phyloP scores from a whole-genome alignment of 2,888 invertebrate species.

The Drosophila yooni region DNA sequence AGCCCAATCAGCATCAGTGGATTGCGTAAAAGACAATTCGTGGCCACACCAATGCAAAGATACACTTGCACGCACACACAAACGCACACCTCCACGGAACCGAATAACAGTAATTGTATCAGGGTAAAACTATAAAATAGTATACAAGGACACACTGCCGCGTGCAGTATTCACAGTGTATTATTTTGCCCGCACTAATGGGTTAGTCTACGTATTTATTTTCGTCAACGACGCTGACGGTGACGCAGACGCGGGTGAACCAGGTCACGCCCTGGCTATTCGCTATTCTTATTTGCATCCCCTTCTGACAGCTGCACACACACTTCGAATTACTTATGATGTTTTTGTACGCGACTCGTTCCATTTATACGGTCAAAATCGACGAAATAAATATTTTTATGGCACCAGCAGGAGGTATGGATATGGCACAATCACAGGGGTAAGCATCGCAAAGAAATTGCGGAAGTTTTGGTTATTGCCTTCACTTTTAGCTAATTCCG shows the following conservation, averaged over 20 bases:
- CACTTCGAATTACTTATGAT: conserved; percentile 57
- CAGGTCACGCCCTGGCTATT: conserved; percentile 46
- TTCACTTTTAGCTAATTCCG: conserved; percentile 13
- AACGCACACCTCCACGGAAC: conserved; percentile 12
- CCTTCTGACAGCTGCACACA: conserved; percentile 53
- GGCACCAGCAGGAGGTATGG: not conserved
- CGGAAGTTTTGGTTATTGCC: conserved; percentile 12
- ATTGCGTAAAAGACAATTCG: conserved; percentile 56
- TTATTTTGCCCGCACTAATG: conserved; percentile 7
- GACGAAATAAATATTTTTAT: conserved; percentile 35
- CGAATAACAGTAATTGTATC: conserved; percentile 63
- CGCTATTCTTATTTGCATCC: conserved; percentile 5
- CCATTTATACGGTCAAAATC: conserved; percentile 48
- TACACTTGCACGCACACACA: conserved; percentile 19
- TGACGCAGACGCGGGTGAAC: conserved; percentile 12
- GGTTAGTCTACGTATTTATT: not conserved
- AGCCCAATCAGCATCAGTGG: conserved; percentile 24
- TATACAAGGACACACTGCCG: conserved; percentile 25
- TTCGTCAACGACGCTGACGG: not conserved
- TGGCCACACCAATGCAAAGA: conserved; percentile 39
- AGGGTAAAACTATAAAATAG: conserved; percentile 61
- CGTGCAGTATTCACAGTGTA: conserved; percentile 15
- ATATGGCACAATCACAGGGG: not conserved
- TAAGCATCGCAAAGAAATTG: conserved; percentile 24
- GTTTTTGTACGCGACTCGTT: conserved; percentile 24